phyloP scores from a whole-genome alignment of 1,140 invertebrate species.

The Dysdera silvatica region DNA sequence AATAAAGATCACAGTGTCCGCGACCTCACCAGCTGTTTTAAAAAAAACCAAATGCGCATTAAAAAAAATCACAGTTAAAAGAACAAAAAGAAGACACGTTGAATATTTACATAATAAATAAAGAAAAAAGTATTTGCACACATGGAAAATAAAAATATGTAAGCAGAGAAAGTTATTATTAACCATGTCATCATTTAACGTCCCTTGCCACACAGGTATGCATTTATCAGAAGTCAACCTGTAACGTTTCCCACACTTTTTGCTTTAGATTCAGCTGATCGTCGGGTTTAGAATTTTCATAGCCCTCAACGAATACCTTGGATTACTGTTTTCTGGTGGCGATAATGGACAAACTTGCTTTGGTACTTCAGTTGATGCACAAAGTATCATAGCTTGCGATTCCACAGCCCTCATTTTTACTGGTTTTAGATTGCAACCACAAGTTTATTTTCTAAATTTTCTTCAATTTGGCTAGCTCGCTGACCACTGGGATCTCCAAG shows the following conservation, averaged over 20 bases:
- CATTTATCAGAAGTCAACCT: slow-evolving; percentile 50
- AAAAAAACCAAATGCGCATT: no score
- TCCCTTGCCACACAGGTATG: no score
- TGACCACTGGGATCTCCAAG: slow-evolving; percentile 53
- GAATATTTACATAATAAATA: no score
- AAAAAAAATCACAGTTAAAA: no score
- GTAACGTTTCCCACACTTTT: slow-evolving; percentile 92
- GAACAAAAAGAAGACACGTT: no score
- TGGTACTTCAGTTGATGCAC: slow-evolving; percentile 60
- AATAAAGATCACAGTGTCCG: no score
- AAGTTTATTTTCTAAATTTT: slow-evolving; percentile 75
- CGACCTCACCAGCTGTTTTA: no score
- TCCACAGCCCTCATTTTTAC: slow-evolving; percentile 80
- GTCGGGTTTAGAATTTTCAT: slow-evolving; percentile 54
- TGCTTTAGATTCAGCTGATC: slow-evolving; percentile 92
- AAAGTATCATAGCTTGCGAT: slow-evolving; percentile 74
- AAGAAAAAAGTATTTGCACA: no score
- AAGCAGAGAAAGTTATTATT: no score
- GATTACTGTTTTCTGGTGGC: slow-evolving; percentile 59
- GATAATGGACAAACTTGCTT: slow-evolving; percentile 74
- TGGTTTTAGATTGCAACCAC: slow-evolving; percentile 91
- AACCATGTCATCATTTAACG: no score
- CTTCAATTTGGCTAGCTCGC: slow-evolving; percentile 82
- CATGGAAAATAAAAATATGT: no score
- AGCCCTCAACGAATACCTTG: slow-evolving; percentile 77